phyloP scores from a whole-genome alignment of 2,888 invertebrate species.

The Mystacides longicornis region DNA sequence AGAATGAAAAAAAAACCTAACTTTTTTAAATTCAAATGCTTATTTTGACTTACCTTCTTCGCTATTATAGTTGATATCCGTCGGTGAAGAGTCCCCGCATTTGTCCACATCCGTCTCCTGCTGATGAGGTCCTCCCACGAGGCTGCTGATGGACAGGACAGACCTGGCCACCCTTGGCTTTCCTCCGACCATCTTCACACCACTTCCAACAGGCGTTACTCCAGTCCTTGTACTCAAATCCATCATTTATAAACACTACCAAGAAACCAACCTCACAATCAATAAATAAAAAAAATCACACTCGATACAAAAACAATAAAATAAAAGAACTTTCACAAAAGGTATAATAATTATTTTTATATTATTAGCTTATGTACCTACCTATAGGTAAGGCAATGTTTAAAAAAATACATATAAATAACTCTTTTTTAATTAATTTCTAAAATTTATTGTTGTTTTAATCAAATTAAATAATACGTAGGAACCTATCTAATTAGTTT shows the following conservation, averaged over 20 bases:
- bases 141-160: conserved; percentile 24
- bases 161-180: conserved; percentile 23
- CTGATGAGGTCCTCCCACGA: conserved; percentile 19
- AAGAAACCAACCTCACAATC: conserved; percentile 6
- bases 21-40: too few species aligned
- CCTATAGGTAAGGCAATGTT: too few species aligned
- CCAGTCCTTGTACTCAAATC: conserved; percentile 33
- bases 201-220: neutral
- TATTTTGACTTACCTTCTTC: conserved; percentile 1
- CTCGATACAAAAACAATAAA: too few species aligned
- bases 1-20: too few species aligned
- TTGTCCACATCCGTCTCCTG: neutral
- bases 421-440: too few species aligned
- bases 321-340: too few species aligned
- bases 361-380: too few species aligned
- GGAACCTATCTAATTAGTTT: too few species aligned
- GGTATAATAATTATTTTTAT: too few species aligned
- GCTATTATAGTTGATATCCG: conserved; percentile 1
- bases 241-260: conserved; percentile 12
- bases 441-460: too few species aligned
- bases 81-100: neutral
- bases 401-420: too few species aligned
- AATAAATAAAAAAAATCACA: neutral
- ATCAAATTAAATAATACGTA: too few species aligned
- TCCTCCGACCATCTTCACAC: conserved; percentile 12